Conservation (phyloP, 2,797 vertebrate genomes). For the Acropternis orthonyx region DNA sequence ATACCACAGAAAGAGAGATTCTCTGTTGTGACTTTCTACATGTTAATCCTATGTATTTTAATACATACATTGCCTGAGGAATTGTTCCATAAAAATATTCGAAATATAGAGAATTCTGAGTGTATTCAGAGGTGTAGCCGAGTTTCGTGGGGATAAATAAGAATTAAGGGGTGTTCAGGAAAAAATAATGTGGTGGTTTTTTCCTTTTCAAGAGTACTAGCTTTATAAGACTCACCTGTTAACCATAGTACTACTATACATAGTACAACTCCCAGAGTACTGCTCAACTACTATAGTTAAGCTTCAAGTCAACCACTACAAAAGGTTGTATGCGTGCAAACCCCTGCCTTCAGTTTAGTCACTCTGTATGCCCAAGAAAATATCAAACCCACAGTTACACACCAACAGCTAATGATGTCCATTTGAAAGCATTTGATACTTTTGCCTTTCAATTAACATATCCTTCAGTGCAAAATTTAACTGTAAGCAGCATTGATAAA, state of each 20-base stretch:
- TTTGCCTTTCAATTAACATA: slow-evolving; percentile 23
- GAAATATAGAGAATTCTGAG: not conserved
- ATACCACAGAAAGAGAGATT: not conserved
- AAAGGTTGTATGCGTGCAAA: not conserved
- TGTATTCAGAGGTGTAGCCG: not conserved
- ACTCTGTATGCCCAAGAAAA: not conserved
- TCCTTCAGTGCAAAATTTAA: slow-evolving; percentile 34
- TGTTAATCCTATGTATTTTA: not conserved
- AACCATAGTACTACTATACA: not conserved
- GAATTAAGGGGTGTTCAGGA: not conserved
- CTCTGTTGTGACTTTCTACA: not conserved
- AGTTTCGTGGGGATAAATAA: not conserved
- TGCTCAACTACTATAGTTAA: not conserved
- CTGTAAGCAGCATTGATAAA: slow-evolving; percentile 46
- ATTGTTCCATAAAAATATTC: not conserved
- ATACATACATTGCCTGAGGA: not conserved
- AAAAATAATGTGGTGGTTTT: not conserved
- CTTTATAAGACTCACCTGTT: not conserved
- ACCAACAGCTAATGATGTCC: slow-evolving; percentile 2
- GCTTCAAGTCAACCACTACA: not conserved
- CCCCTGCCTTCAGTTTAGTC: not conserved
- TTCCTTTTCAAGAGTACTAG: not conserved
- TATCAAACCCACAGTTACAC: not conserved
- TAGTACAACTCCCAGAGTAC: not conserved
- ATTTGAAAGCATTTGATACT: slow-evolving; percentile 39